These are phyloP conservation scores for Sternotherus odoratus DNA, from an alignment of 2,797 vertebrate species.

Conservation along the genomic window DNA sequence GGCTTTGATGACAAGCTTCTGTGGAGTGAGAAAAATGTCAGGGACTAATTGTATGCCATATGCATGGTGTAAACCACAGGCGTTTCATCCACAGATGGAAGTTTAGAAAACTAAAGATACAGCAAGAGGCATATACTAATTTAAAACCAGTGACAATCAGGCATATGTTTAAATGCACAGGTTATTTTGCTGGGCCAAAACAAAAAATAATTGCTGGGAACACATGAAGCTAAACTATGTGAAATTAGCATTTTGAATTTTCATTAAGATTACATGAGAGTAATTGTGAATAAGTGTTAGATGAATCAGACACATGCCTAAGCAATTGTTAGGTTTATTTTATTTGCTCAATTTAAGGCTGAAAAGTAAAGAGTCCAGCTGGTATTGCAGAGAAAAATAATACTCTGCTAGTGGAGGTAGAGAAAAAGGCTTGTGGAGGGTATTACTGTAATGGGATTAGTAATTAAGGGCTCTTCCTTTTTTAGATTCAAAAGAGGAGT, in stretches of 20 bases:
- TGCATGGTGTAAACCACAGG: not conserved
- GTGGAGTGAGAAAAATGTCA: not conserved
- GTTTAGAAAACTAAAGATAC: not conserved
- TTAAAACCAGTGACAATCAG: not conserved
- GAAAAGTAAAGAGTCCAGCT: not conserved
- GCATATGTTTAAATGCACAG: not conserved
- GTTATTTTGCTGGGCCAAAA: not conserved
- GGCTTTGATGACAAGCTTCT: not conserved
- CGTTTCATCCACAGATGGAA: not conserved
- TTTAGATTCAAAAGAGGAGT: not conserved
- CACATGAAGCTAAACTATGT: not conserved
- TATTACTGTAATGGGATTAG: not conserved
- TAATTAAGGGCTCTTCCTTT: not conserved
- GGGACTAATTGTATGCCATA: not conserved
- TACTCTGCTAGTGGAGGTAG: not conserved
- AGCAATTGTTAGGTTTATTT: not conserved
- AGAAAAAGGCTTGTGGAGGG: not conserved
- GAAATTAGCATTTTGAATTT: not conserved
- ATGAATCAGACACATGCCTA: not conserved
- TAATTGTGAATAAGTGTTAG: fast-evolving
- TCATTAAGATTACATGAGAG: not conserved
- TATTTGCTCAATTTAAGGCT: not conserved
- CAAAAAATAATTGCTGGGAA: not conserved
- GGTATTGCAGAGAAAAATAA: not conserved
- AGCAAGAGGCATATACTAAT: not conserved